Percentiles rank a stretch among this genome's conserved stretches.
These are phyloP conservation scores for Nebria brevicollis DNA, from an alignment of 2,888 invertebrate species.

Conservation along the genomic window DNA sequence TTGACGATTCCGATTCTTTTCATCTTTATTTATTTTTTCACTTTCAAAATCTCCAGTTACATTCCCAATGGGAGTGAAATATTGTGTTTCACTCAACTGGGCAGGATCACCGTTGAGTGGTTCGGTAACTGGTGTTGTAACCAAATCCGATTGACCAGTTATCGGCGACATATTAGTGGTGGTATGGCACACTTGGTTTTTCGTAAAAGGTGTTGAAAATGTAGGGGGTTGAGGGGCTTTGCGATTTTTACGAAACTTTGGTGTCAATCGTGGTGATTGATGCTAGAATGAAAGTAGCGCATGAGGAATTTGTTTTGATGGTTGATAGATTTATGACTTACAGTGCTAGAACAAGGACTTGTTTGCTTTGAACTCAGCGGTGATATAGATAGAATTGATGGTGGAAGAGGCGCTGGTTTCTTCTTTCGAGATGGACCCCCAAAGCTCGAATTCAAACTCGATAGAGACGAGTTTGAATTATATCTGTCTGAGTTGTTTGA, in stretches of 20 bases:
- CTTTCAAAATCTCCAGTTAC: constrained; percentile 64
- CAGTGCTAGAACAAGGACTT: constrained; percentile 35
- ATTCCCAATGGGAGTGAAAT: constrained; percentile 46
- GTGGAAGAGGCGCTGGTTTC: constrained; percentile 77
- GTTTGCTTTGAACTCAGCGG: constrained; percentile 27
- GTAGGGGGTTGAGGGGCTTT: constrained; percentile 74
- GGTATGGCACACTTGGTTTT: constrained; percentile 12
- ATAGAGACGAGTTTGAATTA: constrained; percentile 63
- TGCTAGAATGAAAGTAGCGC: constrained; percentile 51
- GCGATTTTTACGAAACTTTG: constrained; percentile 69
- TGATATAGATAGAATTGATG: constrained; percentile 50
- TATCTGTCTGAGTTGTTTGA: constrained; percentile 55
- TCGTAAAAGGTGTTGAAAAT: constrained; percentile 53
- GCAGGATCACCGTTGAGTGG: background rate
- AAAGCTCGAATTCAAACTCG: constrained; percentile 58
- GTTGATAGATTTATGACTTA: constrained; percentile 11
- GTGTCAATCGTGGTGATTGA: constrained; percentile 63
- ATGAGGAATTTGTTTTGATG: constrained; percentile 13
- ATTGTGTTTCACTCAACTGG: constrained; percentile 13
- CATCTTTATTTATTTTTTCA: constrained; percentile 69
- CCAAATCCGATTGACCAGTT: background rate
- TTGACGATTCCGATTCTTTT: constrained; percentile 68
- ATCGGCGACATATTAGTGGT: constrained; percentile 20
- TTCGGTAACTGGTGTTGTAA: background rate
- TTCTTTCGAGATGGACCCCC: constrained; percentile 68